These are phyloP conservation scores for Lasioglossum oenotherae DNA, from an alignment of 2,888 invertebrate genomes.

Conservation along the genomic window DNA sequence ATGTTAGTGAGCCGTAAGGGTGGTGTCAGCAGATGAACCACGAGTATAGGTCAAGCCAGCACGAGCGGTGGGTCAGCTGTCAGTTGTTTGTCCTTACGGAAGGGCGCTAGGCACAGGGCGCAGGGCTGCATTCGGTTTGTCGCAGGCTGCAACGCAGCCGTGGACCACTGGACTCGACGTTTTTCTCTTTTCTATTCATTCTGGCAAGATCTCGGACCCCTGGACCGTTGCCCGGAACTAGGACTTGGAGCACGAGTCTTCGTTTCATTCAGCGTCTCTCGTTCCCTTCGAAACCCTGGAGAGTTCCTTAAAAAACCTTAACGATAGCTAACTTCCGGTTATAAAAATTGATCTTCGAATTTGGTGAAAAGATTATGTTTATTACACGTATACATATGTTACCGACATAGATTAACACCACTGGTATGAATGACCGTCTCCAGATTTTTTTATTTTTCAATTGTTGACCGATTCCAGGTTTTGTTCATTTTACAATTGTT, in stretches of 20 bases:
- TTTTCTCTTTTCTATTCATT: slow-evolving; percentile 67
- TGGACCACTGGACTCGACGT: slow-evolving; percentile 68
- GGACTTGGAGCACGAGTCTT: slow-evolving; percentile 52
- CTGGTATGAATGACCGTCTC: too few species aligned
- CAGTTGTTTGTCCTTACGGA: slow-evolving; percentile 81
- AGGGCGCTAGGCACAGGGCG: slow-evolving; percentile 41
- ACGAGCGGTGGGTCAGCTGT: slow-evolving; percentile 84
- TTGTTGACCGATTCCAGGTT: too few species aligned
- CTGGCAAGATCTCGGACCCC: slow-evolving; percentile 63
- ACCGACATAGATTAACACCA: too few species aligned
- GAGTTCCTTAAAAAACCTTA: slow-evolving; percentile 7
- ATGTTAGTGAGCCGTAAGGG: slow-evolving; percentile 54
- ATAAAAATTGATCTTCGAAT: not conserved
- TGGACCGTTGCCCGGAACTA: slow-evolving; percentile 61
- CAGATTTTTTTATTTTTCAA: too few species aligned
- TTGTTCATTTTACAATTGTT: too few species aligned
- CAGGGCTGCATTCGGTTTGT: slow-evolving; percentile 71
- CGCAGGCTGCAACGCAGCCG: slow-evolving; percentile 77
- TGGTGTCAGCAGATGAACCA: slow-evolving; percentile 83
- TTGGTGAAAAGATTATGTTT: not conserved
- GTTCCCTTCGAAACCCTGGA: slow-evolving; percentile 5
- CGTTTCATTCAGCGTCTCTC: slow-evolving; percentile 18
- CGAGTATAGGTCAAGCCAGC: slow-evolving; percentile 82
- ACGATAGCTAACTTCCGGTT: not conserved
- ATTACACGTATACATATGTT: too few species aligned